phyloP scores from a whole-genome alignment of 2,113 vertebrate genomes.

The Poeciliopsis prolifica region DNA sequence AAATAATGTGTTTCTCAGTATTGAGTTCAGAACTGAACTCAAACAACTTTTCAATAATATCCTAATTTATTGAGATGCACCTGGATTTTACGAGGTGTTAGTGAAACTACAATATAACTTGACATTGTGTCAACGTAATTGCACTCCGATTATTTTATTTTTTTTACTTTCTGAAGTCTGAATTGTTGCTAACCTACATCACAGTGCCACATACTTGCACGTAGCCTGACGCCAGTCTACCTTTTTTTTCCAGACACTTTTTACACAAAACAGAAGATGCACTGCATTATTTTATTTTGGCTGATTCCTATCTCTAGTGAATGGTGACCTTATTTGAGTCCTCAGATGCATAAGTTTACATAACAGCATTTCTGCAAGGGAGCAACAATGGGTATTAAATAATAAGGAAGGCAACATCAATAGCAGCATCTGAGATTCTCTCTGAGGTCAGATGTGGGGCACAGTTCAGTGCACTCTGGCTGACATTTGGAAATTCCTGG shows the following conservation, averaged over 20 bases:
- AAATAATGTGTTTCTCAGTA: neutral
- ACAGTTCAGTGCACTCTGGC: slow-evolving; percentile 42
- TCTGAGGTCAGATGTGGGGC: slow-evolving; percentile 45
- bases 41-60: neutral
- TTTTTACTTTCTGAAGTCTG: neutral
- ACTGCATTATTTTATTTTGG: too few species aligned
- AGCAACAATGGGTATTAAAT: slow-evolving; percentile 15
- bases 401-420: slow-evolving; percentile 48
- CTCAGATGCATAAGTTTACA: neutral
- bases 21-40: neutral
- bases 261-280: neutral
- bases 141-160: neutral
- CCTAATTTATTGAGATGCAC: neutral
- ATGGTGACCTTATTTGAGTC: neutral
- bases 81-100: neutral
- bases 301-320: too few species aligned
- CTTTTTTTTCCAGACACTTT: neutral
- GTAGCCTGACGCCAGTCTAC: too few species aligned
- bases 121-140: neutral
- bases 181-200: too few species aligned
- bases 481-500: slow-evolving; percentile 66
- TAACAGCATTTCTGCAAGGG: slow-evolving; percentile 6
- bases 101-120: neutral
- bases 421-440: slow-evolving; percentile 35
- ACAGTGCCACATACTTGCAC: neutral